Base-by-base conservation (phyloP, 2,113 vertebrate species). In the Triplophysa tibetana region DNA sequence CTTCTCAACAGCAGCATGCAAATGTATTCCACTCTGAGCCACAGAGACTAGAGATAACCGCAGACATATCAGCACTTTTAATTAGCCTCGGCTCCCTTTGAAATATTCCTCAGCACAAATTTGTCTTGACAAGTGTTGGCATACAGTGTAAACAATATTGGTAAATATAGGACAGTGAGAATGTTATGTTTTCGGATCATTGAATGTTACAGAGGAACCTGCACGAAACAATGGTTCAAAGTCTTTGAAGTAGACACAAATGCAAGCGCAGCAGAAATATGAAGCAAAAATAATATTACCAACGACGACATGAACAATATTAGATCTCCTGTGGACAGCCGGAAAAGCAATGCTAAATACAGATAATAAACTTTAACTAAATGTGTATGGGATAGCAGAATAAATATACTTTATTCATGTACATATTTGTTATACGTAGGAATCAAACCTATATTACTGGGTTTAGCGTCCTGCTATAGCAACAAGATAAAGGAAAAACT, bases 61-160 rank as follows among this genome's bases (percentile, higher is more conserved):
- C 84, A 81, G 84, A 52, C 79, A 33, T 50, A 70, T 88, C 66
- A 79, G 48, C 41, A 64, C 66, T 82, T 45, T 70, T 78, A 87
- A 89, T 88, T 90, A 87, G 85, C 84, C 60, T 87, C 79, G 85
- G 75, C 81, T 80, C 82, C 73, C 82, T 88, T 87, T 89, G 83
- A 89, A 87, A 88, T 88, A 73, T 87, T 85, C 80, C 82, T 83
- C 83, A 78, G 85, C 3, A 33, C 65, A 78, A 88, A 86, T 82
- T 38, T 41, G 63, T 79, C 82, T 86, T 87, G 86, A 89, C 80
- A 84, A 78, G 82, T 75, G 80, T 76, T 76, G 24, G 5, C 67
- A 7, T 19, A 45, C 58, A 75, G 81, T 84, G 80, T 84, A 84
- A 89, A 88, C 80, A 85, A 77, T 23, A 75, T 45, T 66, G 72